Percentiles rank a stretch among this genome's conserved stretches.
Evolutionary conservation across 1,140 invertebrate species (phyloP).

Genomic region (Drosophila neocordata): DNA sequence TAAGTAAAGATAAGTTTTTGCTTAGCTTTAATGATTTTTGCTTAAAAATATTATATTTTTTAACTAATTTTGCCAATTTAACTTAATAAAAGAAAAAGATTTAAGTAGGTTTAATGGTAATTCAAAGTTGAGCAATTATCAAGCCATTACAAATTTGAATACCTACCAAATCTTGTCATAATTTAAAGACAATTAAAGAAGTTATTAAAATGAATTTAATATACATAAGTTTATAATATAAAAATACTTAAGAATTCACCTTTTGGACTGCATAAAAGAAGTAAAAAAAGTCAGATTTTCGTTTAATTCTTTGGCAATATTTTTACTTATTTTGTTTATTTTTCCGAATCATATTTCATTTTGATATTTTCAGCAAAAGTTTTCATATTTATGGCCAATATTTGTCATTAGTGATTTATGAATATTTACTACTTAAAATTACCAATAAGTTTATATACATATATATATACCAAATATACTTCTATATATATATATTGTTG

Average conservation of each 20-base stretch:
- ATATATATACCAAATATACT: too few relatives aligned
- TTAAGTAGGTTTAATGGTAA: too few relatives aligned
- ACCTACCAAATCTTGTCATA: too few relatives aligned
- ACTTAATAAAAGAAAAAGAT: too few relatives aligned
- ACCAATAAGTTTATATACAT: background rate
- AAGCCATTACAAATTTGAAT: too few relatives aligned
- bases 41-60: too few relatives aligned
- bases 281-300: background rate
- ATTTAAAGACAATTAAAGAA: background rate
- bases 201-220: background rate
- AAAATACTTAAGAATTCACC: background rate
- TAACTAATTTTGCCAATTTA: too few relatives aligned
- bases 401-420: slow-evolving; percentile 2
- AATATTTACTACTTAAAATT: slow-evolving; percentile 8
- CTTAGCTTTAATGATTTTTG: too few relatives aligned
- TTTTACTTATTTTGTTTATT: background rate
- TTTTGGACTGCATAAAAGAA: background rate
- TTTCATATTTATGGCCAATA: background rate
- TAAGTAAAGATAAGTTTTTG: too few relatives aligned
- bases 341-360: background rate
- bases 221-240: background rate
- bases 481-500: background rate
- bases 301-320: too few relatives aligned
- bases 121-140: too few relatives aligned
- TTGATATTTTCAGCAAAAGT: slow-evolving; percentile 6